These are phyloP conservation scores for Meloidogyne exigua DNA, from an alignment of 1,140 invertebrate species.

Conservation along the genomic window DNA sequence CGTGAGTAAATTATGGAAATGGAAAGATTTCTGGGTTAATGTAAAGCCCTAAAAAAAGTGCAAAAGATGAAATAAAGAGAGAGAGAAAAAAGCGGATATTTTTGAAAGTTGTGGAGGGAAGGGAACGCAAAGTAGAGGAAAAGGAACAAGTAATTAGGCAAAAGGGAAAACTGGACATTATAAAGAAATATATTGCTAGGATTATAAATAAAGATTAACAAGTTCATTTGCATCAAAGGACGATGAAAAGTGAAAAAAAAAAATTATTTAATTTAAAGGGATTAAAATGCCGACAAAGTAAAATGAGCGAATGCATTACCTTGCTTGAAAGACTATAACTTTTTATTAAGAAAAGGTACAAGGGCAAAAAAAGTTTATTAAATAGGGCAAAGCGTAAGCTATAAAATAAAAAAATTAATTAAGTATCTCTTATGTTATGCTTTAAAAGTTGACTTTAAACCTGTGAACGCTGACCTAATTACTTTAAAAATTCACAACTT, in stretches of 20 bases:
- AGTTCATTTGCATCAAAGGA: neutral
- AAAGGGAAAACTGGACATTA: too few species aligned
- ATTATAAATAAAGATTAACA: neutral
- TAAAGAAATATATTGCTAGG: too few species aligned
- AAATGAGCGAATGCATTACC: neutral
- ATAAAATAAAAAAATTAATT: too few species aligned
- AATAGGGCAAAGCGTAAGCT: too few species aligned
- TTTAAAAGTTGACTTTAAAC: too few species aligned
- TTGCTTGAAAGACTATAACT: too few species aligned
- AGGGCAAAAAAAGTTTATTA: too few species aligned
- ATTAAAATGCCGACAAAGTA: constrained; percentile 5
- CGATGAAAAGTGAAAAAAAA: neutral
- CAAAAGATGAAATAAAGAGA: neutral
- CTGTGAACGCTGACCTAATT: too few species aligned
- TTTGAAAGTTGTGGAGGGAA: neutral
- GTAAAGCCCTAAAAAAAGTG: neutral
- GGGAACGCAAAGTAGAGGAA: neutral
- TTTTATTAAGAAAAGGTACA: too few species aligned
- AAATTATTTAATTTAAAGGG: neutral
- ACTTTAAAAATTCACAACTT: too few species aligned
- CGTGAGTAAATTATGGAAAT: neutral
- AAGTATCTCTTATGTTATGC: too few species aligned
- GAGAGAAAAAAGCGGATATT: neutral
- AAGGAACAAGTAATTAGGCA: neutral
- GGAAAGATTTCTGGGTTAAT: neutral